A percentile compares a stretch with the other conserved stretches of the same genome.
phyloP scores from a whole-genome alignment of 2,888 invertebrate genomes.

The Drosophila lutescens region DNA sequence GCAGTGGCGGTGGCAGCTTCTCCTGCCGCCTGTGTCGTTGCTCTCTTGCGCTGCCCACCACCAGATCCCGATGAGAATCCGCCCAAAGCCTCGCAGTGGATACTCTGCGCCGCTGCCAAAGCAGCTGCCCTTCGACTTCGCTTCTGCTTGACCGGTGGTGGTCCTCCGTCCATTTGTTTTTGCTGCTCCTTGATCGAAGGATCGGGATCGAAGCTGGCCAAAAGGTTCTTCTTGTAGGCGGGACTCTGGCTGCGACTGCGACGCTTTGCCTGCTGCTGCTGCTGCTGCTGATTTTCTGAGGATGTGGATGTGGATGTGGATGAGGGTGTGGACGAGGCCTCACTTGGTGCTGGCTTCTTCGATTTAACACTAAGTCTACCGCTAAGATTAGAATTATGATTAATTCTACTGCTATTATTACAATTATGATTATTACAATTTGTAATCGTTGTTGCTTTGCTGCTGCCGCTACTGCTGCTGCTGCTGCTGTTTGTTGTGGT shows the following conservation, averaged over 20 bases:
- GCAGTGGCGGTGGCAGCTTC: not conserved
- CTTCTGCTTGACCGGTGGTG: conserved; percentile 54
- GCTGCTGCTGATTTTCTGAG: conserved; percentile 47
- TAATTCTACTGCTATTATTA: conserved; percentile 69
- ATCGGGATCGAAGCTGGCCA: conserved; percentile 75
- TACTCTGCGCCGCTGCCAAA: conserved; percentile 67
- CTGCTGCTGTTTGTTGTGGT: conserved; percentile 44
- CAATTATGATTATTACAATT: conserved; percentile 79
- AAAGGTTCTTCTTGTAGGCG: conserved; percentile 82
- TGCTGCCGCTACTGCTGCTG: conserved; percentile 25
- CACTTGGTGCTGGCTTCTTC: conserved; percentile 58
- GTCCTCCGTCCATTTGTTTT: no score
- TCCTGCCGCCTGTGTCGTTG: conserved; percentile 49
- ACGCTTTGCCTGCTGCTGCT: conserved; percentile 51
- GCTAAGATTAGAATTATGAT: conserved; percentile 57
- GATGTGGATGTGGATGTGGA: conserved; percentile 36
- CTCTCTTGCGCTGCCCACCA: conserved; percentile 48
- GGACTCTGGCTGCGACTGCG: conserved; percentile 61
- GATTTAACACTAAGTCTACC: conserved; percentile 72
- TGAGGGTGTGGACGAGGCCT: conserved; percentile 48
- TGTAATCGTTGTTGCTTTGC: conserved; percentile 71
- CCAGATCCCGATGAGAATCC: conserved; percentile 19
- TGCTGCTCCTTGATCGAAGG: conserved; percentile 19
- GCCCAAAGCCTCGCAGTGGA: conserved; percentile 63
- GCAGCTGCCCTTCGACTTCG: conserved; percentile 73